phyloP scores from a whole-genome alignment of 2,888 invertebrate genomes.

The Hypomecis atomaria region DNA sequence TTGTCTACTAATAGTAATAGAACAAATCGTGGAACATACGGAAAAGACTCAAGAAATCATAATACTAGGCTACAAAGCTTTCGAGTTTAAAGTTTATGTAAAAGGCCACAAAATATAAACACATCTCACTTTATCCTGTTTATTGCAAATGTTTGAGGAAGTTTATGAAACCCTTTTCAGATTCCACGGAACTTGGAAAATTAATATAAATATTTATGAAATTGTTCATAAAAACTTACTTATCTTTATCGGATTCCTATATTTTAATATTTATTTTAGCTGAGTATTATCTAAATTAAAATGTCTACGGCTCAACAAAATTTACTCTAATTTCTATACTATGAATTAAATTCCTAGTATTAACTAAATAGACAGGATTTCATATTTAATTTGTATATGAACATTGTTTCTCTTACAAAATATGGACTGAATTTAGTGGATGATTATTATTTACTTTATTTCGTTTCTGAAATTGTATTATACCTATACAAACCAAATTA shows the following conservation, averaged over 20 bases:
- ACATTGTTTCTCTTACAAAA: no score
- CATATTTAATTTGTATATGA: no score
- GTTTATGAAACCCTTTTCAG: conserved; percentile 23
- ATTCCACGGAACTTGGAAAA: conserved; percentile 14
- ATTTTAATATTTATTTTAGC: conserved; percentile 7
- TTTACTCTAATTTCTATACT: not conserved
- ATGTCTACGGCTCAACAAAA: not conserved
- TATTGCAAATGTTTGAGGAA: conserved; percentile 30
- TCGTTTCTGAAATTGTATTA: no score
- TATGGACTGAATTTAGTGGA: no score
- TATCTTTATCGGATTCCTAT: conserved; percentile 9
- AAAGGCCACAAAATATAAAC: conserved; percentile 21
- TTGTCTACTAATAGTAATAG: no score
- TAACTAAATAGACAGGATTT: no score
- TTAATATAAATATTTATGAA: conserved; percentile 26
- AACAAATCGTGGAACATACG: no score
- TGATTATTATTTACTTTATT: no score
- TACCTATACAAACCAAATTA: no score
- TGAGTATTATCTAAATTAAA: not conserved
- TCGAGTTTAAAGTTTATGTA: conserved; percentile 10
- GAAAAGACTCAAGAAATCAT: no score
- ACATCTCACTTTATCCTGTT: conserved; percentile 17
- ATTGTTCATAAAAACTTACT: conserved; percentile 21
- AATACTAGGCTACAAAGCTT: not conserved
- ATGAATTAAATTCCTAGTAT: not conserved